Evolutionary conservation across 2,888 invertebrate species (phyloP).

Genomic region (Melieria crassipennis): DNA sequence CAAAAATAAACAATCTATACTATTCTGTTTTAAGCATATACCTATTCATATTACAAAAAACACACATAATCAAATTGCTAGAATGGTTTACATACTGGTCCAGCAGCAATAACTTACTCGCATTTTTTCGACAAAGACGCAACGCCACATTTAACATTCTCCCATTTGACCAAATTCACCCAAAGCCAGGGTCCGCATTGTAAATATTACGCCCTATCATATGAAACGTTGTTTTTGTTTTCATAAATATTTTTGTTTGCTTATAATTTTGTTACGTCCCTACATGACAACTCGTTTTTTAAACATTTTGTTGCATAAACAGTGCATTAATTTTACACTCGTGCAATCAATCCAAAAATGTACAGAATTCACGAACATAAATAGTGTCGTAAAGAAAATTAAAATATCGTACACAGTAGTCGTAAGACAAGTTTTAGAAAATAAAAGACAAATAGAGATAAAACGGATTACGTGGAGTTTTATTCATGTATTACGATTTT

Average conservation of each 20-base stretch:
- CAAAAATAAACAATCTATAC: too few species aligned
- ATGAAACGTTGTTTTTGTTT: slow-evolving; percentile 1
- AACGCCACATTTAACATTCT: too few species aligned
- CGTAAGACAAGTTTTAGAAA: slow-evolving; percentile 48
- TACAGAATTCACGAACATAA: slow-evolving; percentile 39
- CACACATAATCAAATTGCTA: too few species aligned
- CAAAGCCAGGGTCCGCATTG: slow-evolving; percentile 25
- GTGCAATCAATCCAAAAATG: slow-evolving; percentile 43
- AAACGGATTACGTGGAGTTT: background rate
- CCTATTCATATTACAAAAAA: too few species aligned
- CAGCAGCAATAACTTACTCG: too few species aligned
- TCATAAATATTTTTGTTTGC: background rate
- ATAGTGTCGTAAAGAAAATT: slow-evolving; percentile 42
- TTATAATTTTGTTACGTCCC: background rate
- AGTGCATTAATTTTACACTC: slow-evolving; percentile 41
- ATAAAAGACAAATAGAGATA: slow-evolving; percentile 34
- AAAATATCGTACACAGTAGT: slow-evolving; percentile 39
- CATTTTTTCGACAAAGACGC: too few species aligned
- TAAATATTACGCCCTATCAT: slow-evolving; percentile 39
- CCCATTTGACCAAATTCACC: background rate
- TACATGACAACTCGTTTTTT: too few species aligned
- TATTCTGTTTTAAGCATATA: too few species aligned
- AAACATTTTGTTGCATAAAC: background rate
- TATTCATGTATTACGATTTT: background rate
- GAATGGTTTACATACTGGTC: too few species aligned